phyloP scores from a whole-genome alignment of 2,888 invertebrate genomes.

The Epsilonema sp. region DNA sequence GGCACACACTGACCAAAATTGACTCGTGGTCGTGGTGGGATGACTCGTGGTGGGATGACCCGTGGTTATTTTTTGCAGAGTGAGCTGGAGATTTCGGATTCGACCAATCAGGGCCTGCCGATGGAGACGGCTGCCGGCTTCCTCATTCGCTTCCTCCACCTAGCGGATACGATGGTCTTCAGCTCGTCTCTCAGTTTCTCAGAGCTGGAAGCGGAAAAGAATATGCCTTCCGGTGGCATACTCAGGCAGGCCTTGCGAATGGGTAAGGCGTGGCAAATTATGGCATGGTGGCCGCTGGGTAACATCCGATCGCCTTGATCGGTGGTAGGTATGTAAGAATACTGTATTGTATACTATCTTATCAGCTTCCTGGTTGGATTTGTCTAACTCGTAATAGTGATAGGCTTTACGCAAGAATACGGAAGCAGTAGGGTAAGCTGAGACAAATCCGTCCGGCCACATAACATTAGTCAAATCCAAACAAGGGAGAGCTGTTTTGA shows the following conservation, averaged over 20 bases:
- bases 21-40: neutral
- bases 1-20: neutral
- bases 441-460: too few species aligned
- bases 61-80: slow-evolving; percentile 43
- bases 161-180: slow-evolving; percentile 95
- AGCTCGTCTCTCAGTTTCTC: slow-evolving; percentile 91
- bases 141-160: slow-evolving; percentile 86
- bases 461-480: too few species aligned
- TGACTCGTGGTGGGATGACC: neutral
- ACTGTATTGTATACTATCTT: too few species aligned
- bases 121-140: slow-evolving; percentile 94
- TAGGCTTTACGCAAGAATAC: too few species aligned
- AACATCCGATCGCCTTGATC: too few species aligned
- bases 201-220: slow-evolving; percentile 94
- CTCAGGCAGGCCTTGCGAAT: slow-evolving; percentile 81
- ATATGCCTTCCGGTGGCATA: slow-evolving; percentile 98
- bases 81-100: slow-evolving; percentile 90
- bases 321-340: too few species aligned
- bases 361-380: too few species aligned
- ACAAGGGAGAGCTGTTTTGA: too few species aligned
- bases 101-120: slow-evolving; percentile 85
- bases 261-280: slow-evolving; percentile 27
- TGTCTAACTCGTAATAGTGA: too few species aligned
- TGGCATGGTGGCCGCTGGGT: too few species aligned
- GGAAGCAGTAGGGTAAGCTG: too few species aligned